Base-by-base conservation (phyloP, 2,797 vertebrate genomes). In the Manis pentadactyla region DNA sequence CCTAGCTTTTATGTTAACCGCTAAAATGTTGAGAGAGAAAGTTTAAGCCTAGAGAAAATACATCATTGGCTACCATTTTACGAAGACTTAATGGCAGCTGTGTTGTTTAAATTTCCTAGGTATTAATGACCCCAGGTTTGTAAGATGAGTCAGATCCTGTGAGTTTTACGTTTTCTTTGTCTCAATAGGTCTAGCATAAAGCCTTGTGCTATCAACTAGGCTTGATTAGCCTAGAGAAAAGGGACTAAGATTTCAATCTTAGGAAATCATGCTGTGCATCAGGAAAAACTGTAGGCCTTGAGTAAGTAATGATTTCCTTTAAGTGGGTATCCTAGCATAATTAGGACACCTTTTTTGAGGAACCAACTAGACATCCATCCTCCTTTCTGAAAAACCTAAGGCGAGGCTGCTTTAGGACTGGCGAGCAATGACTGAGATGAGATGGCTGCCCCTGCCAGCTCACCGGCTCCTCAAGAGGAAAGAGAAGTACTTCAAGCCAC, bases 121-220 rank as follows among this genome's bases (percentile, higher is more conserved):
- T 63, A 64, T 85, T 81, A 75, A 77, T 14, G 51, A 87, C 49
- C 61, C 71, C 6, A 51, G n/a, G 59, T 96, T 95, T 95, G n/a
- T 95, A 42, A 55, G 66, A 61, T 94, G 95, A 90, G 64, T 93
- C 92, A 77, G 78, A 46, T 79, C 53, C 83, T 19, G 27, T 85
- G 71, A 77, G 51, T 25, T 63, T 55, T 84, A 21, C 57, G 31
- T 73, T 85, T 84, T 73, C 93, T 92, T 95, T 93, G 59, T 87
- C 85, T 97, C 55, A 73, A 25, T 92, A 88, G 93, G 86, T 37
- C 84, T 90, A 55, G 42, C 18, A 15, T n/a, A 39, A 29, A 87
- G 29, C 55, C 37, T 69, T 88, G 18, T 93, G 68, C 64, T 95
- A 86, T 96, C 46, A 94, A 25, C 7, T 63, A 79, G 61, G 63